phyloP scores from a whole-genome alignment of 2,888 invertebrate genomes.

The Callinectes sapidus region DNA sequence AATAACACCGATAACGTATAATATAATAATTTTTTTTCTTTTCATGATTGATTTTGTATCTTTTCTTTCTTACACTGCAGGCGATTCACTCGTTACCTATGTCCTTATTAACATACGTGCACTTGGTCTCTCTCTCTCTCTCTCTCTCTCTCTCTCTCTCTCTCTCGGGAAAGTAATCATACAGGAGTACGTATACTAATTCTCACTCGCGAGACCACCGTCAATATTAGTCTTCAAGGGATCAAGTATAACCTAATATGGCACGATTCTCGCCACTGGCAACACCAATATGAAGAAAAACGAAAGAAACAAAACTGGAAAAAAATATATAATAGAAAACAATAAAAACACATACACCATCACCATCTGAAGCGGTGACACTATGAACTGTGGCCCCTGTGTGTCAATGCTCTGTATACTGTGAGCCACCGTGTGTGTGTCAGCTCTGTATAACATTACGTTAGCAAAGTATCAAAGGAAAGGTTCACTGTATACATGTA shows the following conservation, averaged over 20 bases:
- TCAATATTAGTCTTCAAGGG: not conserved
- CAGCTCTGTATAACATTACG: not conserved
- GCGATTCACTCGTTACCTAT: not conserved
- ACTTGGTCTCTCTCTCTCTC: not conserved
- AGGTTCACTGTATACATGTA: not conserved
- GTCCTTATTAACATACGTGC: not conserved
- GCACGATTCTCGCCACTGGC: conserved; percentile 9
- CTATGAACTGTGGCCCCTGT: not conserved
- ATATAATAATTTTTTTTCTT: not conserved
- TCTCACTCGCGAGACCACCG: not conserved
- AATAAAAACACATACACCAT: not conserved
- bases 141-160: conserved; percentile 32
- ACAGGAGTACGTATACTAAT: not conserved
- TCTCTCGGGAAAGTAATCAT: not conserved
- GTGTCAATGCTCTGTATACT: not conserved
- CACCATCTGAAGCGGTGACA: not conserved
- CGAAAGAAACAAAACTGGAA: not conserved
- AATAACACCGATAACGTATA: not conserved
- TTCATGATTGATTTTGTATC: not conserved
- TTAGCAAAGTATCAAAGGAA: conserved; percentile 16
- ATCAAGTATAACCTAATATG: not conserved
- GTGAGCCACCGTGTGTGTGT: not conserved
- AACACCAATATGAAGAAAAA: not conserved
- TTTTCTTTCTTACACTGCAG: not conserved
- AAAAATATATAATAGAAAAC: not conserved